These are phyloP conservation scores for Patella pellucida DNA, from an alignment of 2,888 invertebrate species.

Conservation along the genomic window DNA sequence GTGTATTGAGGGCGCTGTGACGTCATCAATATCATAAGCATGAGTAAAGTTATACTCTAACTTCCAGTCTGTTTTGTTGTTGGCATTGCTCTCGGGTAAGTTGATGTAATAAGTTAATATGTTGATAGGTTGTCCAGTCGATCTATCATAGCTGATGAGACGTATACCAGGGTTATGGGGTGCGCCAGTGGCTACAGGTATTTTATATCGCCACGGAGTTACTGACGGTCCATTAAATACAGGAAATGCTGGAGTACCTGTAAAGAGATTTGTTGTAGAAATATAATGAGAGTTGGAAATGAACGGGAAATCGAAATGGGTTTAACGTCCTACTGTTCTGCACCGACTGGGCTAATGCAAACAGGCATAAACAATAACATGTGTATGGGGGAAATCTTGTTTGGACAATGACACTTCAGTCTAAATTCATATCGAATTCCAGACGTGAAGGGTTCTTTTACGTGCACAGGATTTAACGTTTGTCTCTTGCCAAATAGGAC, in stretches of 20 bases:
- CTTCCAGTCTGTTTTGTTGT: constrained; percentile 83
- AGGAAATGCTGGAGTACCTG: constrained; percentile 85
- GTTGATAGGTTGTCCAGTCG: constrained; percentile 80
- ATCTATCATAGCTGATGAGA: constrained; percentile 89
- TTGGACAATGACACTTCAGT: too few relatives aligned
- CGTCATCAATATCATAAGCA: constrained; percentile 83
- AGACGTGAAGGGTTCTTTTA: too few relatives aligned
- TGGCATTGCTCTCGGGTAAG: constrained; percentile 76
- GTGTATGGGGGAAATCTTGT: too few relatives aligned
- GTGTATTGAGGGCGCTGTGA: constrained; percentile 84
- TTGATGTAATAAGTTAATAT: constrained; percentile 92
- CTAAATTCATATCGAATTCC: too few relatives aligned
- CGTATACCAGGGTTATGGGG: constrained; percentile 88
- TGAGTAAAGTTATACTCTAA: constrained; percentile 87
- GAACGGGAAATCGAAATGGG: too few relatives aligned
- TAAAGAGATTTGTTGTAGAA: not conserved
- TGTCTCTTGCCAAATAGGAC: too few relatives aligned
- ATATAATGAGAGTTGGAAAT: too few relatives aligned
- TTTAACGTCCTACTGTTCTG: too few relatives aligned
- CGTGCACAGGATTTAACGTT: too few relatives aligned
- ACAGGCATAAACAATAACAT: too few relatives aligned
- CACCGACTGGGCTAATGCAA: too few relatives aligned
- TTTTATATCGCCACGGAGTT: constrained; percentile 83
- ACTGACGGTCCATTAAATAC: constrained; percentile 89
- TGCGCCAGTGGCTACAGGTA: constrained; percentile 41